A percentile compares a stretch with the other conserved stretches of the same genome.
phyloP scores from a whole-genome alignment of 2,797 vertebrate genomes.

The Caiman crocodilus region DNA sequence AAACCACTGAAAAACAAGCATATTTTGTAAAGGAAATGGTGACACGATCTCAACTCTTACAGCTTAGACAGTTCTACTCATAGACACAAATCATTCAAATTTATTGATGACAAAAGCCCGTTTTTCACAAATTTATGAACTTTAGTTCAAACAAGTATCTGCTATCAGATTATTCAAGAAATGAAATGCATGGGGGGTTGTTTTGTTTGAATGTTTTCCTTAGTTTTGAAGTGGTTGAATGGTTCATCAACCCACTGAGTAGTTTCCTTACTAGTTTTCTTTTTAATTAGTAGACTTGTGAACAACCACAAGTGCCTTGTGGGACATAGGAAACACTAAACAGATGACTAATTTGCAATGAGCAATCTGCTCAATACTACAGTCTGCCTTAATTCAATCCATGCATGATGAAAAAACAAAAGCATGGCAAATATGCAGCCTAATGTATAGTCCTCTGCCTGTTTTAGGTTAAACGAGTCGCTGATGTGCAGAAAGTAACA shows the following conservation, averaged over 20 bases:
- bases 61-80: neutral
- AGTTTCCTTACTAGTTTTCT: conserved; percentile 76
- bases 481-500: conserved; percentile 71
- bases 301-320: conserved; percentile 80
- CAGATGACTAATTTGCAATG: conserved; percentile 79
- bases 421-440: conserved; percentile 57
- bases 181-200: neutral
- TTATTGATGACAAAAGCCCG: conserved; percentile 51
- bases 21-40: conserved; percentile 52
- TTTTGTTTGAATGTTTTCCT: conserved; percentile 61
- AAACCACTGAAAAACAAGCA: conserved; percentile 19
- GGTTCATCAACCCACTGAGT: conserved; percentile 71
- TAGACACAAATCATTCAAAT: conserved; percentile 50
- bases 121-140: conserved; percentile 56
- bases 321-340: conserved; percentile 79
- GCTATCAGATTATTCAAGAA: conserved; percentile 34
- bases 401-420: conserved; percentile 73
- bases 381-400: conserved; percentile 82
- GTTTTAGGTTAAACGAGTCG: conserved; percentile 80
- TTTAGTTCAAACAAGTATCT: conserved; percentile 55
- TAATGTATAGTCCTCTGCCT: conserved; percentile 72
- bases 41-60: neutral
- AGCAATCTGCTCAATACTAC: conserved; percentile 72
- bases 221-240: conserved; percentile 74
- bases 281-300: conserved; percentile 85